Evolutionary conservation across 2,797 vertebrate genomes (phyloP).

Genomic region (Poeciliopsis gracilis): DNA sequence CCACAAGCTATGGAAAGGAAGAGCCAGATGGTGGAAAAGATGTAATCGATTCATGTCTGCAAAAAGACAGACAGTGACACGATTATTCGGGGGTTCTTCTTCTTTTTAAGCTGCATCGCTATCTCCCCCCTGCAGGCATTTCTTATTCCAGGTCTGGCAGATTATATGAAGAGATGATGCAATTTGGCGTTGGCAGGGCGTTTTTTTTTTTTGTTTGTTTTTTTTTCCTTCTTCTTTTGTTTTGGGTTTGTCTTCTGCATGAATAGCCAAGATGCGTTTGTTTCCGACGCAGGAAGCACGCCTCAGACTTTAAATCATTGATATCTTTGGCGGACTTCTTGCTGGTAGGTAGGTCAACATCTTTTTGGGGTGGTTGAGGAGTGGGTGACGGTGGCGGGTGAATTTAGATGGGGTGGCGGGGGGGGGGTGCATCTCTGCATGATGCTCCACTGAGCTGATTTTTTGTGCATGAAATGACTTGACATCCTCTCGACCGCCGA

Average conservation of each 20-base stretch:
- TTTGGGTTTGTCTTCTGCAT: constrained; percentile 35
- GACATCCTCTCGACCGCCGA: constrained; percentile 66
- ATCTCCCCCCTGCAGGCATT: neutral
- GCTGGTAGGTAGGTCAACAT: constrained; percentile 65
- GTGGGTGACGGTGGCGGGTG: constrained; percentile 3
- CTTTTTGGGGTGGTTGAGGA: constrained; percentile 30
- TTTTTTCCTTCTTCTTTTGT: constrained; percentile 11
- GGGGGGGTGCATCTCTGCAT: constrained; percentile 31
- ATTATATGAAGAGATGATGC: constrained; percentile 50
- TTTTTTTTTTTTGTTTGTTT: too few species aligned
- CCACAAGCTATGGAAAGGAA: constrained; percentile 35
- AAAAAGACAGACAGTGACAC: constrained; percentile 25
- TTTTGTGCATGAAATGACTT: constrained; percentile 76
- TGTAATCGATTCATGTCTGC: constrained; percentile 20
- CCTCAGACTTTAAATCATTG: constrained; percentile 50
- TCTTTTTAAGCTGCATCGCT: neutral
- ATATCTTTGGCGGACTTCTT: constrained; percentile 33
- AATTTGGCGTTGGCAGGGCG: constrained; percentile 18
- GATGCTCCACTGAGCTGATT: constrained; percentile 70
- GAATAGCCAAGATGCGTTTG: constrained; percentile 44
- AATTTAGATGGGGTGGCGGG: neutral
- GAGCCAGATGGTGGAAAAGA: constrained; percentile 19
- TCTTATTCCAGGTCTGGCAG: constrained; percentile 30
- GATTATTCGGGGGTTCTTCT: neutral
- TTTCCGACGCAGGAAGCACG: constrained; percentile 17